Percentiles rank a stretch among this genome's conserved stretches.
phyloP scores from a whole-genome alignment of 2,888 invertebrate genomes.

The Dryadula phaetusa region DNA sequence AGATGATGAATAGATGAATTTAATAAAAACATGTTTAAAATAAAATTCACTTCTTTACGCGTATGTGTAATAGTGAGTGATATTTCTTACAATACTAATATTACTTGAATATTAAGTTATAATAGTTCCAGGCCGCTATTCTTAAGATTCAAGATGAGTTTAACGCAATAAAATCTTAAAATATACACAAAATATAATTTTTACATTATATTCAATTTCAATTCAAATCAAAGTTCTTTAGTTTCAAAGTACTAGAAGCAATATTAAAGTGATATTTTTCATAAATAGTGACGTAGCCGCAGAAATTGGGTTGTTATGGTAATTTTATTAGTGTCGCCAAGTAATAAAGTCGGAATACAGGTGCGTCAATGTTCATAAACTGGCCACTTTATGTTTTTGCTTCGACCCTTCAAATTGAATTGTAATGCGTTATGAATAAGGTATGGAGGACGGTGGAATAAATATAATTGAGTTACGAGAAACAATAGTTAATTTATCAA shows the following conservation, averaged over 20 bases:
- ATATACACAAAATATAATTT: background rate
- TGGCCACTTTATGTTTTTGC: constrained; percentile 25
- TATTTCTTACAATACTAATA: too few species aligned
- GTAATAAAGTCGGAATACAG: constrained; percentile 41
- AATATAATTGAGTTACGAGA: background rate
- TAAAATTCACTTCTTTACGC: too few species aligned
- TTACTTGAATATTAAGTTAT: too few species aligned
- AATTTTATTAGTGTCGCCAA: constrained; percentile 49
- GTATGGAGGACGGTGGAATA: background rate
- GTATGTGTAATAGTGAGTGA: too few species aligned
- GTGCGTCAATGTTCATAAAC: constrained; percentile 41
- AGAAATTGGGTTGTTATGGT: constrained; percentile 54
- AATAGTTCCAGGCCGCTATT: too few species aligned
- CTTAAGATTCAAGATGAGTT: too few species aligned
- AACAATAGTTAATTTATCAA: background rate
- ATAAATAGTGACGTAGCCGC: constrained; percentile 32
- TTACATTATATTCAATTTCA: background rate
- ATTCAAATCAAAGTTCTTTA: background rate
- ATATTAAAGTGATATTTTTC: constrained; percentile 29
- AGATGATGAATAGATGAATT: too few species aligned
- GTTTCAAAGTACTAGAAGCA: background rate
- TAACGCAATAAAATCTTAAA: too few species aligned
- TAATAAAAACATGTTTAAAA: too few species aligned
- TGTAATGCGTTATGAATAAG: constrained; percentile 30
- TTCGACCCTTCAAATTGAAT: constrained; percentile 25